These are phyloP conservation scores for Micromussa lordhowensis DNA, from an alignment of 92 coral and sea anemone genomes.

Conservation along the genomic window DNA sequence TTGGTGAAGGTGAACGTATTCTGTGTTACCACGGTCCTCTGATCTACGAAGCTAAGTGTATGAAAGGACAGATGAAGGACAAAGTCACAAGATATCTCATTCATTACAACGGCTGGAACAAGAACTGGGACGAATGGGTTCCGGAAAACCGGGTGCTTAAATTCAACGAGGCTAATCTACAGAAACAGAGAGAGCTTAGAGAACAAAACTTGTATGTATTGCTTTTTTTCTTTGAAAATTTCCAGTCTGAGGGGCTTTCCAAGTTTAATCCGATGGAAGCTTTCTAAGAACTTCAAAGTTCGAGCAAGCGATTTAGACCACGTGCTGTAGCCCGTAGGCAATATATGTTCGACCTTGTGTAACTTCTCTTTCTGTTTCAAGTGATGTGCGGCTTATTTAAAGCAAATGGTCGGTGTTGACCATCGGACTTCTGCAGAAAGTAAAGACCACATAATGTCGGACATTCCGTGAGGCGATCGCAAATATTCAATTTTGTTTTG, in stretches of 20 bases:
- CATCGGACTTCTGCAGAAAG: neutral
- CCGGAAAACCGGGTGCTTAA: slow-evolving; percentile 97
- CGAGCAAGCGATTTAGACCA: slow-evolving; percentile 13
- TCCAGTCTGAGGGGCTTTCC: neutral
- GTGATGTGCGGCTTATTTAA: neutral
- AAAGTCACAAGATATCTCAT: slow-evolving; percentile 95
- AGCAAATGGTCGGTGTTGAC: neutral
- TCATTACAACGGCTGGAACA: slow-evolving; percentile 99
- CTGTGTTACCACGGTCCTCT: slow-evolving; percentile 97
- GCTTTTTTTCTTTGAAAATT: neutral
- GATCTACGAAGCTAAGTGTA: slow-evolving; percentile 97
- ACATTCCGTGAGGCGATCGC: neutral
- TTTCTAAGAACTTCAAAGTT: neutral
- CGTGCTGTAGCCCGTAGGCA: slow-evolving; percentile 27
- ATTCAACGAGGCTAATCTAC: slow-evolving; percentile 93
- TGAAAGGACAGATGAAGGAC: slow-evolving; percentile 93
- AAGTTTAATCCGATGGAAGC: neutral
- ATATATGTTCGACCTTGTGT: neutral
- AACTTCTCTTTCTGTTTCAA: neutral
- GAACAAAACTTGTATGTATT: slow-evolving; percentile 91
- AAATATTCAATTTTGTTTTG: neutral
- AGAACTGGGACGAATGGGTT: slow-evolving; percentile 99
- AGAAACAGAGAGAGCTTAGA: slow-evolving; percentile 89
- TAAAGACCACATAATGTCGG: no score
- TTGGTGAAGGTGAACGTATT: slow-evolving; percentile 98